phyloP scores from a whole-genome alignment of 1,140 invertebrate genomes.

The Diabrotica virgifera region DNA sequence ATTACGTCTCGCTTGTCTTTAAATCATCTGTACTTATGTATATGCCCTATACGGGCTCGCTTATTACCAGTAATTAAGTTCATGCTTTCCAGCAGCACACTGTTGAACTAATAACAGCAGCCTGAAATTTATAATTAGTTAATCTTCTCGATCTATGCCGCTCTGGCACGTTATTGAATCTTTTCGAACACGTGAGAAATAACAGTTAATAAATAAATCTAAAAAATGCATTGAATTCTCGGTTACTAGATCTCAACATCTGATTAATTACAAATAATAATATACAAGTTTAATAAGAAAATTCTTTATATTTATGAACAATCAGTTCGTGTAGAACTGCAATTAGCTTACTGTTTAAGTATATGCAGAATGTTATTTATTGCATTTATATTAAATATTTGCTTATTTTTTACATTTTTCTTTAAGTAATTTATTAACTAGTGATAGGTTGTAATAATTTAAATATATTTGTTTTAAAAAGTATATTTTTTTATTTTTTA shows the following conservation, averaged over 20 bases:
- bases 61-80: too few relatives aligned
- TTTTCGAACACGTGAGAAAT: slow-evolving; percentile 30
- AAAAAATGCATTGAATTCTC: slow-evolving; percentile 24
- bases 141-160: slow-evolving; percentile 20
- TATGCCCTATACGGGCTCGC: too few relatives aligned
- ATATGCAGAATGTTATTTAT: neutral
- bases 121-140: slow-evolving; percentile 28
- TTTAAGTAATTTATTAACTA: too few relatives aligned
- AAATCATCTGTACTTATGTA: too few relatives aligned
- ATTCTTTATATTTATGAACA: slow-evolving; percentile 27
- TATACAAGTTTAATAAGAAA: slow-evolving; percentile 31
- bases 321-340: slow-evolving; percentile 23
- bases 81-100: too few relatives aligned
- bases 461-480: too few relatives aligned
- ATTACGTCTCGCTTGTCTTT: too few relatives aligned
- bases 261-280: slow-evolving; percentile 33
- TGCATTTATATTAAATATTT: neutral
- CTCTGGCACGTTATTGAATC: slow-evolving; percentile 29
- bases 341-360: slow-evolving; percentile 17
- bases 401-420: too few relatives aligned
- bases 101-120: neutral
- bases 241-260: slow-evolving; percentile 30
- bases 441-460: too few relatives aligned
- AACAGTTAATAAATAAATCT: slow-evolving; percentile 25
- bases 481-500: too few relatives aligned